A percentile compares a stretch with the other conserved stretches of the same genome.
Evolutionary conservation across 2,797 vertebrate species (phyloP).

Genomic region (Pangasius djambal): DNA sequence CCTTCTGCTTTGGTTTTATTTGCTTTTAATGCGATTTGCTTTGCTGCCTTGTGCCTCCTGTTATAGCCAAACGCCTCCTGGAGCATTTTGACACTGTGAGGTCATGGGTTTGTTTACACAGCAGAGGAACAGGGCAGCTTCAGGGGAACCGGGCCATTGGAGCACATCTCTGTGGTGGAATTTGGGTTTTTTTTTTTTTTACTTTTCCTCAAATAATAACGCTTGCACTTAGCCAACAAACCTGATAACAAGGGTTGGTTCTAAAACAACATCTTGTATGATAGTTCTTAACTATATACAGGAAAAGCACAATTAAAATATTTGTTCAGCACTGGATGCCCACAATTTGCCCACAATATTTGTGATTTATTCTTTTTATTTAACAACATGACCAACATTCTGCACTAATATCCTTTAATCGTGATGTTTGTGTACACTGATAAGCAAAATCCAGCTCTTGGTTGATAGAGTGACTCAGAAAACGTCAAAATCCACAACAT

Average conservation of each 20-base stretch:
- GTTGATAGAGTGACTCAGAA: neutral
- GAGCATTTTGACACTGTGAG: neutral
- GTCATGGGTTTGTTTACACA: slow-evolving; percentile 14
- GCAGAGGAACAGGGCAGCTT: neutral
- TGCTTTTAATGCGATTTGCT: neutral
- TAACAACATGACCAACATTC: neutral
- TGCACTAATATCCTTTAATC: neutral
- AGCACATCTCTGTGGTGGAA: neutral
- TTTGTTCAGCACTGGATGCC: neutral
- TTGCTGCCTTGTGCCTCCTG: neutral
- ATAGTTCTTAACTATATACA: neutral
- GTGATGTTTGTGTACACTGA: neutral
- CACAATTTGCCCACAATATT: neutral
- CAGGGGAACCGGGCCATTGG: neutral
- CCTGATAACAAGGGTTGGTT: neutral
- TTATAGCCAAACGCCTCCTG: neutral
- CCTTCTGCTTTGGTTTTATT: slow-evolving; percentile 10
- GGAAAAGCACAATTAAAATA: no score
- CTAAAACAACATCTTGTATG: neutral
- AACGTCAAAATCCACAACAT: neutral
- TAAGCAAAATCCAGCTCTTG: neutral
- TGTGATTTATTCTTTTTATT: neutral
- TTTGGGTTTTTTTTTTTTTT: neutral
- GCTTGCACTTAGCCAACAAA: neutral
- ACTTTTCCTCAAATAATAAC: neutral